Conservation (phyloP, 2,797 vertebrate species). For the Corythornis leucogaster region DNA sequence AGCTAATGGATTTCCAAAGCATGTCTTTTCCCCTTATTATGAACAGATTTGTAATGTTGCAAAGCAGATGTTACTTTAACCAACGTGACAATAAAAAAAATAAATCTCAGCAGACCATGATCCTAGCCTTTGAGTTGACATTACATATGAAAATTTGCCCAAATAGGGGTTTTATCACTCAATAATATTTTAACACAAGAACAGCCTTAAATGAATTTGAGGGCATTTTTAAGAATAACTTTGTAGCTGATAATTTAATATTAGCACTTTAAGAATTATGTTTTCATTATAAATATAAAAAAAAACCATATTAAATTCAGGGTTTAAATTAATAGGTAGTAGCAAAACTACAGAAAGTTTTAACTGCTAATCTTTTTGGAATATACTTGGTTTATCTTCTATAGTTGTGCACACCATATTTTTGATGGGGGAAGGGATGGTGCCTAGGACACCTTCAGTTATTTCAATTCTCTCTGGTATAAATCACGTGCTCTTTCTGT, state of each 20-base stretch:
- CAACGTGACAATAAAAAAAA: conserved; percentile 15
- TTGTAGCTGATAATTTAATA: neutral
- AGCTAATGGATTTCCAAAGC: conserved; percentile 62
- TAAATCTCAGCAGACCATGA: neutral
- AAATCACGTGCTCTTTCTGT: conserved; percentile 39
- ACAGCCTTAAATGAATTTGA: conserved; percentile 26
- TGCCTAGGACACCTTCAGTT: neutral
- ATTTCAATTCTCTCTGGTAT: neutral
- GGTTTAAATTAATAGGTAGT: neutral
- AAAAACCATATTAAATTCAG: neutral
- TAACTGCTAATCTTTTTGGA: neutral
- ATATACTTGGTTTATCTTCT: neutral
- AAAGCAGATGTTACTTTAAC: conserved; percentile 60
- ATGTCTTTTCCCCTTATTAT: conserved; percentile 47
- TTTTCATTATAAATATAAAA: neutral
- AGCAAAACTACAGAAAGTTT: neutral
- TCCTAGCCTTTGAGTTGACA: neutral
- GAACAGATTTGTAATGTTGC: conserved; percentile 41
- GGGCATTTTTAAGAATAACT: neutral
- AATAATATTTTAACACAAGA: conserved; percentile 38
- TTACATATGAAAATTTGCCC: neutral
- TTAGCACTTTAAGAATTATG: neutral
- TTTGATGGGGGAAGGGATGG: neutral
- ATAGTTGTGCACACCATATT: neutral
- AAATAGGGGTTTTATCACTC: neutral